Evolutionary conservation across 2,888 invertebrate species (phyloP).

Genomic region (Dusona sp.): DNA sequence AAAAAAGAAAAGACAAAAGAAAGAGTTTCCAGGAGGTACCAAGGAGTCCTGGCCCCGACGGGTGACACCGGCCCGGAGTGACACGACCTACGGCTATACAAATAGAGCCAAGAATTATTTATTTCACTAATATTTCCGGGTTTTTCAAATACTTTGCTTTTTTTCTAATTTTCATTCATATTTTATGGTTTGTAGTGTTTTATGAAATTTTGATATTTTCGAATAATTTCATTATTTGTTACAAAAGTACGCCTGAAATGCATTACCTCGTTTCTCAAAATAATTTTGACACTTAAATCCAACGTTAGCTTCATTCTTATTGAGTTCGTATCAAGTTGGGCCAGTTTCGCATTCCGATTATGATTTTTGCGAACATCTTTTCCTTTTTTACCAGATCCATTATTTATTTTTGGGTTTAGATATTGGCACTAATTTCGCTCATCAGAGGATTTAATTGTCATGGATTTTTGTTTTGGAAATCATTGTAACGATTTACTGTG

Average conservation of each 20-base stretch:
- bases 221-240: not conserved
- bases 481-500: no score
- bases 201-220: not conserved
- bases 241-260: not conserved
- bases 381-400: not conserved
- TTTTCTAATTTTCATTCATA: not conserved
- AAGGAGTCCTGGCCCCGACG: conserved; percentile 57
- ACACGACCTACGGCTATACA: conserved; percentile 63
- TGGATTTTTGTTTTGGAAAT: no score
- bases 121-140: conserved; percentile 14
- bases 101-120: conserved; percentile 45
- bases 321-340: no score
- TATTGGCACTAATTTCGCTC: no score
- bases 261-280: not conserved
- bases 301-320: no score
- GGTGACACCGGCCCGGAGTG: conserved; percentile 63
- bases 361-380: not conserved
- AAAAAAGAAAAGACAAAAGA: conserved; percentile 16
- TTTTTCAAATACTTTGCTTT: not conserved
- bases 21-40: conserved; percentile 56
- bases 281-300: not conserved
- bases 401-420: not conserved
- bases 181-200: not conserved
- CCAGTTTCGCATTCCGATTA: no score
- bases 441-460: no score